Evolutionary conservation across 2,797 vertebrate species (phyloP), one percentile per base, ranked within the genome.

Genomic region (Onychomys leucogaster): DNA sequence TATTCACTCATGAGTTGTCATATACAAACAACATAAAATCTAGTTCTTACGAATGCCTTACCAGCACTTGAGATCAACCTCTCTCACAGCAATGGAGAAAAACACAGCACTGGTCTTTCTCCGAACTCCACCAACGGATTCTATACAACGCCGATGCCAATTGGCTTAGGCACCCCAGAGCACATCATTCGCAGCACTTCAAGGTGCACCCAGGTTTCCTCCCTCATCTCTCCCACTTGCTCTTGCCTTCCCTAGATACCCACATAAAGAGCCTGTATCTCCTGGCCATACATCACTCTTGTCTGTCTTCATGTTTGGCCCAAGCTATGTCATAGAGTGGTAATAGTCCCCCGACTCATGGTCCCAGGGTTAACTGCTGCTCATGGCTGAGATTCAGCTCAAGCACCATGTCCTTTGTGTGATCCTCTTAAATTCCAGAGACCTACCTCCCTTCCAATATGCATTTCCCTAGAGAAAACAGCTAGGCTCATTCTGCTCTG

Each of bases 21-120:
- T 37, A 92, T 29, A 59, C 21, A 57, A 77, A 86, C 2, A 89
- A 75, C n/a, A 71, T 23, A 67, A 93, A 77, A 63, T 13, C 84
- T 76, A 46, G 19, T 61, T 95, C 88, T 75, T 10, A 82, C 25
- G 90, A 98, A 95, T n/a, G 37, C 32, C 65, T 65, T 73, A 84
- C 5, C 43, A 27, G 73, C 59, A 32, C 25, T 83, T 83, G 75
- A 73, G 90, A 91, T 77, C 76, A 65, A 71, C 7, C 9, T 2
- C 77, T 94, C 43, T 80, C 63, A 46, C 2, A 80, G 84, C 93
- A 94, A 67, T 41, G 86, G 55, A 27, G 81, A 67, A 71, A 95
- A 89, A 95, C 82, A 16, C 37, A 86, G 78, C 49, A 77, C 43
- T 46, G 41, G 94, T 37, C n/a, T 29, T 90, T 76, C 27, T 52